Evolutionary conservation across 92 coral and sea anemone genomes (phyloP), one percentile per base, ranked within the genome.

Genomic region (Palythoa grandiflora): DNA sequence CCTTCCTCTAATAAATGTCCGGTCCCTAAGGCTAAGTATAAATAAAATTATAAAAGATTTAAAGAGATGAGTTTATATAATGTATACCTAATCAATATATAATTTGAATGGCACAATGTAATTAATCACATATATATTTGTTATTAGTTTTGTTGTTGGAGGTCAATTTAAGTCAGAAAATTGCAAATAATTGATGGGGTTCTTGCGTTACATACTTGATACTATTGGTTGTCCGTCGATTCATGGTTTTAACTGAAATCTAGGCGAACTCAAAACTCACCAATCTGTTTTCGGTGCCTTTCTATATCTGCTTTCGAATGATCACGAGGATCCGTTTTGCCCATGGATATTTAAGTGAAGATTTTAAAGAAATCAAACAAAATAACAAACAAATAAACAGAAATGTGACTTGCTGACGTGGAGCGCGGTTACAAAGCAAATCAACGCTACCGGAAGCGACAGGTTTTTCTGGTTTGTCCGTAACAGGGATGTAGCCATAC

Each of bases 301-400:
- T 97, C 99, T 52, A 97, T 84, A 61, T 97, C 98, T 11, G 98
- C 93, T 84, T 94, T 94, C 38, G 97, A 96, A 37, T 91, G 95
- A 66, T 91, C 93, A 8, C 86, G 86, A 61, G 84, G 77, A 21
- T 97, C 99, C 85, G 87, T 94, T 37, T 93, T 93, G 14, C 97
- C 99, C 99, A 97, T 97, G n/a, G 48, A 84, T 80, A 70, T 3
- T 38, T 44, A 19, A 17, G 37, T 63, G 21, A 35, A 44, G 44
- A 19, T 80, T 12, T 51, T 38, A 80, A 48, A 44, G 15, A 9
- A 17, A 5, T 13, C 38, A 9, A 38, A 5, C 37, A n/a, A 60
- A 1, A 20, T 9, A 38, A 78, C 55, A 14, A 17, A 19, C 9
- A 35, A 2, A 19, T 70, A 35, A 38, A 72, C 3, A 3, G 12